Conservation (phyloP, 2,888 invertebrate genomes). For the Agapostemon virescens region DNA sequence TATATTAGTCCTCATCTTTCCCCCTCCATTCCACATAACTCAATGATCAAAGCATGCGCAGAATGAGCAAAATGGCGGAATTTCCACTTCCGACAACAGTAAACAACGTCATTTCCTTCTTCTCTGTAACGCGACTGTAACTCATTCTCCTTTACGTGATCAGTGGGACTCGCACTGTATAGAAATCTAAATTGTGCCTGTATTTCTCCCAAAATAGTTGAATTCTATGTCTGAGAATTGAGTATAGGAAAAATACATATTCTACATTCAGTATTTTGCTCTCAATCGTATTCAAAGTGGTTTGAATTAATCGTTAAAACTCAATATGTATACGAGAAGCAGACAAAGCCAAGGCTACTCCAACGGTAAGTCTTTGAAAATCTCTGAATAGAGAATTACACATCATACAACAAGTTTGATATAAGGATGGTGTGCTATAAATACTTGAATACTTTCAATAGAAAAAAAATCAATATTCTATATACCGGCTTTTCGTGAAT, state of each 20-base stretch:
- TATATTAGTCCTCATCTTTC: neutral
- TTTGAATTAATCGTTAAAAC: neutral
- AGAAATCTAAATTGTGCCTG: neutral
- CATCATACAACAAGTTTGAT: neutral
- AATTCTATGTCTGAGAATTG: neutral
- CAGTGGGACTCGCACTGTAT: neutral
- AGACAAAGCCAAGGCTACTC: conserved; percentile 62
- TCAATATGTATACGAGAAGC: conserved; percentile 64
- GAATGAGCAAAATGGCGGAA: conserved; percentile 47
- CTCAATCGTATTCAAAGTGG: conserved; percentile 9
- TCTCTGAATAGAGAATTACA: neutral
- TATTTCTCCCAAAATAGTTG: neutral
- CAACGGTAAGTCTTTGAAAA: conserved; percentile 52
- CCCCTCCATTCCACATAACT: neutral
- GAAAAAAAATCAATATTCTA: conserved; percentile 57
- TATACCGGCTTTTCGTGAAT: conserved; percentile 50
- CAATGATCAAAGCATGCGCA: conserved; percentile 30
- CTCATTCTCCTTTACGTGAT: conserved; percentile 16
- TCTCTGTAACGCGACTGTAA: conserved; percentile 35
- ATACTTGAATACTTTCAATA: conserved; percentile 8
- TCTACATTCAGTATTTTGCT: neutral
- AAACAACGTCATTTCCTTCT: conserved; percentile 62
- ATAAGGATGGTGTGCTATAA: neutral
- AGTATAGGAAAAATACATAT: conserved; percentile 3
- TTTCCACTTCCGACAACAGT: conserved; percentile 39